Conservation (phyloP, 1,140 invertebrate genomes). For the Meloidogyne floridensis region DNA sequence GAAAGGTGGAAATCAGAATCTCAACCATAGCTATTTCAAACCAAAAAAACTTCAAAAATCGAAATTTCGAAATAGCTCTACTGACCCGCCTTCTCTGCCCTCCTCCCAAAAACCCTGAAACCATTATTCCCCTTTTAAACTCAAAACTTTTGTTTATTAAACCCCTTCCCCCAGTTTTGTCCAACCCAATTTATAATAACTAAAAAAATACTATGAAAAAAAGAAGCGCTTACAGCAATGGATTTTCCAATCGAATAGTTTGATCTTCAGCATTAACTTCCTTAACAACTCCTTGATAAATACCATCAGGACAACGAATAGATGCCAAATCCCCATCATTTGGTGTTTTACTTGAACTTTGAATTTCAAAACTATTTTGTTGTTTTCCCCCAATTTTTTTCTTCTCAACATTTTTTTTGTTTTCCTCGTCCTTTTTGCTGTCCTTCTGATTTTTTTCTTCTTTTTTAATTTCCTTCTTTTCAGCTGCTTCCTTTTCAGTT, state of each 20-base stretch:
- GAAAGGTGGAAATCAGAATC: no score
- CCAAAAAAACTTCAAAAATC: no score
- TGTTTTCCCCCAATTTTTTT: conserved; percentile 17
- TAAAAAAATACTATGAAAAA: not conserved
- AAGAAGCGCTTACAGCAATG: not conserved
- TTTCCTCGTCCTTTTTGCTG: conserved; percentile 22
- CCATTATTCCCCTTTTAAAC: no score
- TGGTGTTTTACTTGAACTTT: not conserved
- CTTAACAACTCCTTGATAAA: conserved; percentile 22
- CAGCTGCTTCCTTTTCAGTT: not conserved
- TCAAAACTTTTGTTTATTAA: no score
- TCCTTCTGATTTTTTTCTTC: not conserved
- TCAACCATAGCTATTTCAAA: no score
- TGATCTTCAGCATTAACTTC: conserved; percentile 3
- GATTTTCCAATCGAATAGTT: conserved; percentile 11
- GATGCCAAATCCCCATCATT: not conserved
- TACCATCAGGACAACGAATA: not conserved
- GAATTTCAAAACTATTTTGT: conserved; percentile 15
- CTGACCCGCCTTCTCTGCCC: no score
- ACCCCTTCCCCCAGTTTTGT: no score
- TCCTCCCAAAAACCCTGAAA: no score
- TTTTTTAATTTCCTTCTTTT: not conserved
- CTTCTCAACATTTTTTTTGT: not conserved
- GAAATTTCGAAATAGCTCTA: no score
- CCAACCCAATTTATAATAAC: no score